A percentile compares a stretch with the other conserved stretches of the same genome.
Evolutionary conservation across 2,797 vertebrate genomes (phyloP).

Genomic region (Pachyuromys duprasi): DNA sequence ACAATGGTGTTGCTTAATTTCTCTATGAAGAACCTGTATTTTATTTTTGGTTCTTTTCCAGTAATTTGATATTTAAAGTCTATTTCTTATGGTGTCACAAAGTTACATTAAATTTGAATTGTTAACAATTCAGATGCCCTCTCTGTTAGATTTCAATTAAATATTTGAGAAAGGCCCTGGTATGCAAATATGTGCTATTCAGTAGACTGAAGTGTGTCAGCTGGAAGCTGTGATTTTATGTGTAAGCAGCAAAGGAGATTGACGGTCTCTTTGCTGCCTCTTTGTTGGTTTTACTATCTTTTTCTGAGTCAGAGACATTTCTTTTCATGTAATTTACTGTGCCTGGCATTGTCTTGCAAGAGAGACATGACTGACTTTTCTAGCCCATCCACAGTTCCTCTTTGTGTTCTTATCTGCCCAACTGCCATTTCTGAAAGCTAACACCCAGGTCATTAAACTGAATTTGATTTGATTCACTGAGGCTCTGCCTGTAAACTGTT

Average conservation of each 20-base stretch:
- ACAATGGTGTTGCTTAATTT: background rate
- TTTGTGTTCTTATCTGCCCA: background rate
- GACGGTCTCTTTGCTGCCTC: background rate
- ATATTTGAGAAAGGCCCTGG: background rate
- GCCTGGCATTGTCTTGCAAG: background rate
- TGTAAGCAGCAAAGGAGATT: background rate
- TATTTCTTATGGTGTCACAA: background rate
- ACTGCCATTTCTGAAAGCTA: background rate
- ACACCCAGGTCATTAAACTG: background rate
- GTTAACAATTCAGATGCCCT: background rate
- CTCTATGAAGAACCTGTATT: background rate
- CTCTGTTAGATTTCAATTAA: background rate
- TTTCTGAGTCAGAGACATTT: background rate
- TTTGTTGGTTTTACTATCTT: background rate
- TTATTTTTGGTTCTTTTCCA: background rate
- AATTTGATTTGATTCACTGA: background rate
- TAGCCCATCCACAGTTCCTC: accelerated
- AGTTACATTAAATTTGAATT: background rate
- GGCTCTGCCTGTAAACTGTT: background rate
- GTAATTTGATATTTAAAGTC: background rate
- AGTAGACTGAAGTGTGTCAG: background rate
- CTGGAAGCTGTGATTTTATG: background rate
- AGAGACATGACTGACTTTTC: background rate
- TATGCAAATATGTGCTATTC: background rate
- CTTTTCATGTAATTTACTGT: background rate